Evolutionary conservation across 2,113 vertebrate genomes (phyloP), one percentile per base, ranked within the genome.

Genomic region (Apodemus sylvaticus): DNA sequence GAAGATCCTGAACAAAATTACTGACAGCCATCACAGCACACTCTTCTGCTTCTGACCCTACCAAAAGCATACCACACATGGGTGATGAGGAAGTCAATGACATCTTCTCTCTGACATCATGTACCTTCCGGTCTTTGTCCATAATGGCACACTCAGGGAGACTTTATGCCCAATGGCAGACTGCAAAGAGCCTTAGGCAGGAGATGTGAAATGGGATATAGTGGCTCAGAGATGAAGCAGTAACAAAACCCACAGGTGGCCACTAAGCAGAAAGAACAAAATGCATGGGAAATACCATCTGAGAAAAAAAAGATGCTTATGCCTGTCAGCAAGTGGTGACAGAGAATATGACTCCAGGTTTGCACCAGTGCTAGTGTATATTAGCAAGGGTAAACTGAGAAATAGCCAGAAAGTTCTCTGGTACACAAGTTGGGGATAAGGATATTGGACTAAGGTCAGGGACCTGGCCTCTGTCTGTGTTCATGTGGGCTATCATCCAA

Each of bases 1-100:
- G 42, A 90, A 96, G 89, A 74, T 31, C 11, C 76, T 88, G 87
- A 62, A 26, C 51, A 70, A 94, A 92, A 94, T 36, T 68, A 42
- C 62, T 16, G 3, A n/a, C 51, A 36, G 20, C 10, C 17, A 60
- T 89, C 36, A 8, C 39, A 66, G 29, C 62, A 74, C 5, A 29
- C 70, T 26, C 26, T 82, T 86, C 74, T 68, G 34, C 39, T 24
- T 85, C 51, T 64, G 10, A 70, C 3, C 7, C 39, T 42, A 51
- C 62, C 64, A 62, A 34, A 76, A 68, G 16, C 20, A 53, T 34
- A 16, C 55, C 36, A 55, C 11, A 55, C 10, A 36, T 3, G 3
- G 20, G 22, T 16, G 31, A 19, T 31, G 22, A 70, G 55, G 13
- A 36, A 70, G 48, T 24, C 22, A 42, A 31, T 73, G 22, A 39